phyloP scores from a whole-genome alignment of 2,888 invertebrate species.

The Philaethria dido region DNA sequence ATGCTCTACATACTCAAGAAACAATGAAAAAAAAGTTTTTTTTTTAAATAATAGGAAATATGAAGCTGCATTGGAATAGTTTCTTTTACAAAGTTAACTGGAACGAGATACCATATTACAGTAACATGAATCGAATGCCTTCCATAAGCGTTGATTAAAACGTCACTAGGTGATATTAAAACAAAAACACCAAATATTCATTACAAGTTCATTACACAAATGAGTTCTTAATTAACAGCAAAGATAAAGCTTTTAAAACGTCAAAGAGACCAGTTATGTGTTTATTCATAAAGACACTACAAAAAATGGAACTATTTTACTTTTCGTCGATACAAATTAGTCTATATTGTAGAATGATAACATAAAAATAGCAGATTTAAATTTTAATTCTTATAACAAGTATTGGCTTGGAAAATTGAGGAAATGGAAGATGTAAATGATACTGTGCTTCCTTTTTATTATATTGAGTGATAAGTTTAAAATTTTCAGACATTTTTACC shows the following conservation, averaged over 20 bases:
- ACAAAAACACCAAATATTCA: not conserved
- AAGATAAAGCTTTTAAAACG: slow-evolving; percentile 26
- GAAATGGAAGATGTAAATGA: slow-evolving; percentile 26
- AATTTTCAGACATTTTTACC: not conserved
- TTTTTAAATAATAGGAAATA: not conserved
- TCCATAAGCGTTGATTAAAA: slow-evolving; percentile 12
- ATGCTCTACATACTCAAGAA: too few relatives aligned
- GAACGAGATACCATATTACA: slow-evolving; percentile 3
- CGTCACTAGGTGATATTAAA: slow-evolving; percentile 1
- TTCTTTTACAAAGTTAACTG: not conserved
- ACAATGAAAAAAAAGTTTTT: too few relatives aligned
- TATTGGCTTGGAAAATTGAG: slow-evolving; percentile 45
- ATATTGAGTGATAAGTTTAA: slow-evolving; percentile 1
- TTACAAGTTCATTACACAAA: slow-evolving; percentile 23
- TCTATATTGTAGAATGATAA: slow-evolving; percentile 5
- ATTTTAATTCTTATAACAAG: slow-evolving; percentile 38
- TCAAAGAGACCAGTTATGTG: slow-evolving; percentile 16
- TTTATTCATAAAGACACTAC: slow-evolving; percentile 12
- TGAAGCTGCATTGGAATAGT: not conserved
- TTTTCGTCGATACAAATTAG: too few relatives aligned
- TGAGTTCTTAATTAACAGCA: slow-evolving; percentile 29
- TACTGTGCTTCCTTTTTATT: not conserved
- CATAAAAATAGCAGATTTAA: slow-evolving; percentile 25
- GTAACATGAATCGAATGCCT: not conserved
- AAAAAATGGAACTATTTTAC: slow-evolving; percentile 13